Evolutionary conservation across 2,797 vertebrate genomes (phyloP), one percentile per base, ranked within the genome.

Genomic region (Miichthys miiuy): DNA sequence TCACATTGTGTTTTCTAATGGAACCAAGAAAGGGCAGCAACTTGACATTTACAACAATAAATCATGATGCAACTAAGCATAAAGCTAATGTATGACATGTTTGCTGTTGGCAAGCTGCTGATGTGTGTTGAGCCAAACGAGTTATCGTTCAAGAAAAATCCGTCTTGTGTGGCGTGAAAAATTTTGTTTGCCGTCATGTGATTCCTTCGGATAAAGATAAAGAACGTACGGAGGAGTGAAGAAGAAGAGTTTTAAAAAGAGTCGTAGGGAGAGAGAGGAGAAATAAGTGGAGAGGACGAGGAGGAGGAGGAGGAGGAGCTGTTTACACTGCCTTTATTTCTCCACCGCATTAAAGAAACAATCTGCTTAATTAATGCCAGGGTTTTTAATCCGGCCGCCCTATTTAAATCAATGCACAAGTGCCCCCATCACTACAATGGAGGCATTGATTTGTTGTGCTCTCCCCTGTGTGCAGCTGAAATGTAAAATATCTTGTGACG

Each of bases 301-400:
- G 61, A 46, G 57, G 20, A 56, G 62, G 50, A 11, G 14, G 41
- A 68, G 27, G 27, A 1, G 13, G 34, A 27, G 27, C 75, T 88
- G 77, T 87, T 57, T 86, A 80, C 74, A 83, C 71, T 4, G 74
- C 62, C 73, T 76, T 84, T 82, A 81, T 87, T 86, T 85, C 83
- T 85, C 66, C 62, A 13, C 74, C 41, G 68, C 87, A 88, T 90
- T 89, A 86, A 83, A 88, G 82, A 90, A 93, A 93, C 92, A 91
- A 92, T 93, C 85, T 67, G 66, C 80, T 88, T 93, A 92, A 93
- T 94, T 90, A 93, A 91, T 88, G 76, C 63, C 68, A 9, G 27
- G 64, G 42, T 68, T 79, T 91, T 90, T 90, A 90, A 90, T 91
- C 84, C 72, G 75, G 75, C 70, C 69, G 47, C 74, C 83, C 83